Conservation (phyloP, 2,797 vertebrate species). For the Artibeus jamaicensis region DNA sequence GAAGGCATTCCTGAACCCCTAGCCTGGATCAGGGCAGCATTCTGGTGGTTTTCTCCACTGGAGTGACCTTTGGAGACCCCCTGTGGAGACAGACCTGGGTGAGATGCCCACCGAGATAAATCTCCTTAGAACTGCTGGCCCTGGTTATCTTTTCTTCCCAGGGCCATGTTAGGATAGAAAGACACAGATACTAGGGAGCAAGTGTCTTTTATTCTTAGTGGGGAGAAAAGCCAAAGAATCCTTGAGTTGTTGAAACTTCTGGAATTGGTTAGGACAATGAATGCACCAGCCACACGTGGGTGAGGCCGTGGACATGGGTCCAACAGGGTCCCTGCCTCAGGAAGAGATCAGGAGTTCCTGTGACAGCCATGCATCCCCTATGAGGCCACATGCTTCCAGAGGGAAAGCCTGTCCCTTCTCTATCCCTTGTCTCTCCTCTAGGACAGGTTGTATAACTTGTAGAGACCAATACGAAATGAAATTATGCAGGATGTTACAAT, state of each 20-base stretch:
- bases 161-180: not conserved
- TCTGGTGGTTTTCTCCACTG: not conserved
- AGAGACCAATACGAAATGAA: not conserved
- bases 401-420: not conserved
- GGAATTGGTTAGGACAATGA: not conserved
- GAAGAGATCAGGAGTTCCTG: not conserved
- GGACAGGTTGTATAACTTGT: not conserved
- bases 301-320: not conserved
- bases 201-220: not conserved
- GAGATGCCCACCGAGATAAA: not conserved
- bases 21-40: not conserved
- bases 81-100: not conserved
- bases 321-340: not conserved
- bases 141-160: not conserved
- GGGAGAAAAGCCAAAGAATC: not conserved
- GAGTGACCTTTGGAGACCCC: not conserved
- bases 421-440: not conserved
- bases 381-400: not conserved
- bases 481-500: not conserved
- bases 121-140: not conserved
- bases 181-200: not conserved
- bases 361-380: not conserved
- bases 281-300: accelerated
- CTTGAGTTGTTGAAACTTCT: not conserved
- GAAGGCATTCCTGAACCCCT: not conserved